Conservation (phyloP, 2,888 invertebrate species). For the Heliconius charithonia region DNA sequence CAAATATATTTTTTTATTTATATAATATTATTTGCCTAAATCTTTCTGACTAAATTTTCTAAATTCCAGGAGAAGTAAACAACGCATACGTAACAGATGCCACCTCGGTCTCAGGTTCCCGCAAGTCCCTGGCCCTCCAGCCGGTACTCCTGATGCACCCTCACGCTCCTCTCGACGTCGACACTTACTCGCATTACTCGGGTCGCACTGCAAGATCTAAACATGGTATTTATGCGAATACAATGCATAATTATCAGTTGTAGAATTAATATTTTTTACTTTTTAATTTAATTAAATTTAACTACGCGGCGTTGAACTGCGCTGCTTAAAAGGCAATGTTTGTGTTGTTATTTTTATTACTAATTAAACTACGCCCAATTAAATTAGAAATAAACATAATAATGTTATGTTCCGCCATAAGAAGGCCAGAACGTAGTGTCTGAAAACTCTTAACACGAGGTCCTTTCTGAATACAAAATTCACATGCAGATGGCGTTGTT, state of each 20-base stretch:
- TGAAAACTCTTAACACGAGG: neutral
- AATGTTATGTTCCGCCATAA: too few relatives aligned
- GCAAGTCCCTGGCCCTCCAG: conserved; percentile 93
- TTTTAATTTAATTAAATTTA: neutral
- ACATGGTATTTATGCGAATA: conserved; percentile 85
- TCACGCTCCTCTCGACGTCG: conserved; percentile 85
- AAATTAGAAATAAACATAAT: too few relatives aligned
- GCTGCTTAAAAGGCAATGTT: neutral
- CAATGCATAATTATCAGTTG: conserved; percentile 88
- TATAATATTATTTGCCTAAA: too few relatives aligned
- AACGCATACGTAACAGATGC: conserved; percentile 94
- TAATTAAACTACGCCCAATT: too few relatives aligned
- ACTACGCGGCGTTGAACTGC: neutral
- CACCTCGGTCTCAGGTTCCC: conserved; percentile 91
- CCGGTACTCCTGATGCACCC: conserved; percentile 93
- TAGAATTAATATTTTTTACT: conserved; percentile 54
- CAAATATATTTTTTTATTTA: too few relatives aligned
- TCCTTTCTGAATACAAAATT: neutral
- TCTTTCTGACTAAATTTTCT: neutral
- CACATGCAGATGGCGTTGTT: neutral
- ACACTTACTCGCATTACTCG: conserved; percentile 92
- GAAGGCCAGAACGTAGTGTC: neutral
- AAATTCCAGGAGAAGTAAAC: conserved; percentile 91
- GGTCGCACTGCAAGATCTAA: conserved; percentile 87
- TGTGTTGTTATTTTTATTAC: too few relatives aligned